Percentiles rank a stretch among this genome's conserved stretches.
These are phyloP conservation scores for Varecia variegata DNA, from an alignment of 2,797 vertebrate genomes.

Conservation along the genomic window DNA sequence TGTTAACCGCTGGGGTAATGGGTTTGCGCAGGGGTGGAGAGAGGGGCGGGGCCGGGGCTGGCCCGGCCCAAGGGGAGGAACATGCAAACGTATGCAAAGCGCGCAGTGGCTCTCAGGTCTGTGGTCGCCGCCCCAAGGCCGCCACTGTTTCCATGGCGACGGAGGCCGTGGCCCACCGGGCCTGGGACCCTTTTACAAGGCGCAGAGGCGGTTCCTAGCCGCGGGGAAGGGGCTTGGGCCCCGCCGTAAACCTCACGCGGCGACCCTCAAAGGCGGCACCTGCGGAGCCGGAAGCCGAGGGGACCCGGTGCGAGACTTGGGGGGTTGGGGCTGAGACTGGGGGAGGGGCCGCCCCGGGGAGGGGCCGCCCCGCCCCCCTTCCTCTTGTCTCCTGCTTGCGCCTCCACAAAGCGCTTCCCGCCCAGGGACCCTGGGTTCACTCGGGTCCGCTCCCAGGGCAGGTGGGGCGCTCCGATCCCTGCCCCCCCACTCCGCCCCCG, in stretches of 20 bases:
- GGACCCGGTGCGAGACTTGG: neutral
- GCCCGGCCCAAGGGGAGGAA: neutral
- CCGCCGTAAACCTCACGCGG: neutral
- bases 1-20: neutral
- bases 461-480: neutral
- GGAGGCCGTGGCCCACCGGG: neutral
- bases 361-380: no score
- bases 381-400: no score
- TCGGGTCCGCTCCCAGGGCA: rapidly evolving
- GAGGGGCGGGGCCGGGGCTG: neutral
- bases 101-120: neutral
- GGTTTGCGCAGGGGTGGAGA: neutral
- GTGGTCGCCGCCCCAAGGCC: neutral
- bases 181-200: slow-evolving; percentile 6
- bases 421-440: neutral
- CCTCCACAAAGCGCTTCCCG: neutral
- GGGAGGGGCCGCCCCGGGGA: no score
- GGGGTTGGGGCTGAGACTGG: neutral
- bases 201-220: neutral
- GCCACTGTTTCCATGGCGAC: slow-evolving; percentile 49
- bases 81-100: neutral
- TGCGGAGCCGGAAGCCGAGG: slow-evolving; percentile 51
- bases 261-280: slow-evolving; percentile 70
- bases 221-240: neutral
- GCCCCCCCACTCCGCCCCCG: neutral